Conservation (phyloP, 1,140 invertebrate genomes). For the Andrena cerasifolii region DNA sequence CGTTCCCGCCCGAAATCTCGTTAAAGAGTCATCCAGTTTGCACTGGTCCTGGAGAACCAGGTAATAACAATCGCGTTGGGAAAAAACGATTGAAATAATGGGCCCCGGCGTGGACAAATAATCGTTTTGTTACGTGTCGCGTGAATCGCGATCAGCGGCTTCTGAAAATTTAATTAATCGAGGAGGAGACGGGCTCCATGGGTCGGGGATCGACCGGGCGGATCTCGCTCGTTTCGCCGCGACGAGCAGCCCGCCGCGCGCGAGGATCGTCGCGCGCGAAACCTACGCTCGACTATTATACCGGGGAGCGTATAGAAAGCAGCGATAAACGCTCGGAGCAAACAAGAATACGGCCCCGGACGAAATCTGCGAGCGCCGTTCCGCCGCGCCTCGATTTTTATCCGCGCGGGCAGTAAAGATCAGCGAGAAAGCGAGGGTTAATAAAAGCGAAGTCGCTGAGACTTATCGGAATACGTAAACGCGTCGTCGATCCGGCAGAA, state of each 20-base stretch:
- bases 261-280: no score
- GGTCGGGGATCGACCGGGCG: no score
- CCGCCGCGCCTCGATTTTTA: background rate
- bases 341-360: no score
- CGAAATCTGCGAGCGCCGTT: no score
- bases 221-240: no score
- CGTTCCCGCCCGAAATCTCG: slow-evolving; percentile 33
- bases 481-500: slow-evolving; percentile 1
- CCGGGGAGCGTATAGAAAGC: no score
- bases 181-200: background rate
- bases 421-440: slow-evolving; percentile 10
- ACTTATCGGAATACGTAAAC: background rate
- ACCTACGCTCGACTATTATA: no score
- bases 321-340: no score
- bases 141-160: slow-evolving; percentile 27
- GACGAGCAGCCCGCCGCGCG: no score
- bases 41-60: background rate
- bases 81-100: slow-evolving; percentile 24
- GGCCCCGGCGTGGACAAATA: slow-evolving; percentile 32
- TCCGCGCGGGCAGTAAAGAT: background rate
- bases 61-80: background rate
- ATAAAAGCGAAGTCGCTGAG: slow-evolving; percentile 6
- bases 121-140: slow-evolving; percentile 23
- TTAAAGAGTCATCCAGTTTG: slow-evolving; percentile 46
- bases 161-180: slow-evolving; percentile 31